phyloP scores from a whole-genome alignment of 1,140 invertebrate species.

The Drosophila ficusphila region DNA sequence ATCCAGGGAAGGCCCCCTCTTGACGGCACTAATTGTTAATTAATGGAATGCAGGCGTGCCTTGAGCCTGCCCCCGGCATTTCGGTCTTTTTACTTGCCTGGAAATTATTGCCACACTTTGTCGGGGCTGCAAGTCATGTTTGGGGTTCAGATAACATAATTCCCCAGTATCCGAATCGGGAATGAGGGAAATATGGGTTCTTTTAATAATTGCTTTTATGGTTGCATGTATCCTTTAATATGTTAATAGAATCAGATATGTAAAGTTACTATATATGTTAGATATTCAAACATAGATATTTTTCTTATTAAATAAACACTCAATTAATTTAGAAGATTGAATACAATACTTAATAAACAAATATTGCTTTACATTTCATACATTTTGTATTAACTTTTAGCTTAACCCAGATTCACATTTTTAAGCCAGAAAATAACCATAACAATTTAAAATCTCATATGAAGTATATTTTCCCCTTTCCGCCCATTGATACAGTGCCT shows the following conservation, averaged over 20 bases:
- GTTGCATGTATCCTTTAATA: too few relatives aligned
- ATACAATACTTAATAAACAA: too few relatives aligned
- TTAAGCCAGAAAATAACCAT: conserved; percentile 39
- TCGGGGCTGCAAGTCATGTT: conserved; percentile 30
- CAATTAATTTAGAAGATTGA: too few relatives aligned
- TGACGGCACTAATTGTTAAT: conserved; percentile 78
- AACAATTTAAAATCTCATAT: conserved; percentile 28
- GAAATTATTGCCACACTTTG: conserved; percentile 40
- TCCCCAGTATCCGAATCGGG: neutral
- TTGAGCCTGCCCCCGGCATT: conserved; percentile 44
- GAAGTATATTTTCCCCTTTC: conserved; percentile 14
- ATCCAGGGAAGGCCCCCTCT: conserved; percentile 39
- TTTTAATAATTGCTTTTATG: too few relatives aligned
- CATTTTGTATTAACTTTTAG: too few relatives aligned
- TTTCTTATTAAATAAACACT: too few relatives aligned
- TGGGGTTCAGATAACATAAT: conserved; percentile 19
- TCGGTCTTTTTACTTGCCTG: conserved; percentile 11
- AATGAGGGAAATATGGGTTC: neutral
- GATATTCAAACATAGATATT: too few relatives aligned
- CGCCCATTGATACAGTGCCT: conserved; percentile 50
- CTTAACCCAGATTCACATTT: too few relatives aligned
- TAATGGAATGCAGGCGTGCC: conserved; percentile 72
- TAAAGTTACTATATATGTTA: too few relatives aligned
- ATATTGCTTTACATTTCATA: too few relatives aligned
- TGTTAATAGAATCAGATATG: too few relatives aligned